These are phyloP conservation scores for Coleophora flavipennella DNA, from an alignment of 2,888 invertebrate genomes.

Conservation along the genomic window DNA sequence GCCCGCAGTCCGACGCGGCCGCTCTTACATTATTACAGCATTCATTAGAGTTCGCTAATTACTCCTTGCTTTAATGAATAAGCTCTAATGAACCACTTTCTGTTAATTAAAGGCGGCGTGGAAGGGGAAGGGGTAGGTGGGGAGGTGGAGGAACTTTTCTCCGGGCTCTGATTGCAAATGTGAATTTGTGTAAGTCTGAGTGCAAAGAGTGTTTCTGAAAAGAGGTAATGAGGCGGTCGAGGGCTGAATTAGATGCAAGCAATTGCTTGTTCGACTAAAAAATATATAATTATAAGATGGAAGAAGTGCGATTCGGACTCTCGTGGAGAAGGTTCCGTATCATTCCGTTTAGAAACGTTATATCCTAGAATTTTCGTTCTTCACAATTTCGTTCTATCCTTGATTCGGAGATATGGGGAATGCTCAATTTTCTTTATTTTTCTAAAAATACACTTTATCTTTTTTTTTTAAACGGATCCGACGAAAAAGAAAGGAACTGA, in stretches of 20 bases:
- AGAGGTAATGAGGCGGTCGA: conserved; percentile 69
- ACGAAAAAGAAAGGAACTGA: too few relatives aligned
- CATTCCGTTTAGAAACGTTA: too few relatives aligned
- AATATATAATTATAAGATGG: neutral
- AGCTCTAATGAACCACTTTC: conserved; percentile 93
- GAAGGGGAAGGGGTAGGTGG: conserved; percentile 35
- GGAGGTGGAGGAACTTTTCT: conserved; percentile 57
- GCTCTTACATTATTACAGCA: conserved; percentile 83
- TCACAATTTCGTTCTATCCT: too few relatives aligned
- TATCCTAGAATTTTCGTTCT: too few relatives aligned
- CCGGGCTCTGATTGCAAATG: conserved; percentile 72
- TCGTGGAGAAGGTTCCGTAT: too few relatives aligned
- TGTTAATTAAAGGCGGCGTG: conserved; percentile 87
- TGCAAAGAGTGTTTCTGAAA: conserved; percentile 68
- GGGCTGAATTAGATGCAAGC: conserved; percentile 61
- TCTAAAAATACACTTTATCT: too few relatives aligned
- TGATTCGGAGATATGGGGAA: too few relatives aligned
- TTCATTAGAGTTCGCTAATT: conserved; percentile 91
- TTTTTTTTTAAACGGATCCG: too few relatives aligned
- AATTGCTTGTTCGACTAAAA: conserved; percentile 24
- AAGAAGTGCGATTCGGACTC: too few relatives aligned
- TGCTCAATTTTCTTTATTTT: too few relatives aligned
- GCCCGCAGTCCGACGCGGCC: conserved; percentile 67
- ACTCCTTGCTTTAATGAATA: conserved; percentile 92
- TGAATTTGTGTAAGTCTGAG: conserved; percentile 71